These are phyloP conservation scores for Leguminivora glycinivorella DNA, from an alignment of 1,140 invertebrate genomes.

Conservation along the genomic window DNA sequence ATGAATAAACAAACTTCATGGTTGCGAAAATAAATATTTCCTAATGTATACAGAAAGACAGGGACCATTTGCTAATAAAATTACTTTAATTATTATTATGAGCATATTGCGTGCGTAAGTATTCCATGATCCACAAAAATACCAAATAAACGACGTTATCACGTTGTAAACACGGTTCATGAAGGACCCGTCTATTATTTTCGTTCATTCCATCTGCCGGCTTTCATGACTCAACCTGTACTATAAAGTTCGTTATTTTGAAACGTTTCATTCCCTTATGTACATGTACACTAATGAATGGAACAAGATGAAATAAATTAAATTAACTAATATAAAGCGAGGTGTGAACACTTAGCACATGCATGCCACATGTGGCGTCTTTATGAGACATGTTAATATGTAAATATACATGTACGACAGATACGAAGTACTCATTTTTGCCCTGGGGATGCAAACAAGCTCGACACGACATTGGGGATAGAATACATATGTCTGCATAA, in stretches of 20 bases:
- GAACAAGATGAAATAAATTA: not conserved
- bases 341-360: slow-evolving; percentile 4
- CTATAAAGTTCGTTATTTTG: not conserved
- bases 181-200: not conserved
- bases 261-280: not conserved
- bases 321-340: not conserved
- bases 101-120: not conserved
- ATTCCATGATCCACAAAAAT: not conserved
- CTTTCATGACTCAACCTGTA: too few relatives aligned
- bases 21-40: not conserved
- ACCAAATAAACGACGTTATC: not conserved
- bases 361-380: not conserved
- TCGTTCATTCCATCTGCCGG: too few relatives aligned
- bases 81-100: not conserved
- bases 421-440: not conserved
- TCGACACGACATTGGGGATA: not conserved
- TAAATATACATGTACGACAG: not conserved
- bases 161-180: not conserved
- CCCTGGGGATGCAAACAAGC: not conserved
- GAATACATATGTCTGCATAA: not conserved
- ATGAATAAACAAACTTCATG: not conserved
- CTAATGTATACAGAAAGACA: not conserved
- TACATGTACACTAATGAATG: not conserved
- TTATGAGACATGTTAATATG: slow-evolving; percentile 16
- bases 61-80: slow-evolving; percentile 5